Evolutionary conservation across 2,797 vertebrate genomes (phyloP).

Genomic region (Esox lucius): DNA sequence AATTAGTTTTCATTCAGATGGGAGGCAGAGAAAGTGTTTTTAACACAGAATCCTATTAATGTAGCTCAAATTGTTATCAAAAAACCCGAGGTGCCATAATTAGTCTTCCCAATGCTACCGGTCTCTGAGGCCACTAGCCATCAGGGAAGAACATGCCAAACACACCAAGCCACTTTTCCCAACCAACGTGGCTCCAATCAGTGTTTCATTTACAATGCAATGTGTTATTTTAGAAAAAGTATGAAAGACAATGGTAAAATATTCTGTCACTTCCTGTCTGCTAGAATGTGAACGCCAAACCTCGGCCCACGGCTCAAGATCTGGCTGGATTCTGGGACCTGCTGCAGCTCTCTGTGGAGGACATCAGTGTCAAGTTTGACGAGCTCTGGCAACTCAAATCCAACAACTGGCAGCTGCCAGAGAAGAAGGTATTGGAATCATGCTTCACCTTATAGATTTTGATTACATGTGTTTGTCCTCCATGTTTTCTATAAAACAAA

Average conservation of each 20-base stretch:
- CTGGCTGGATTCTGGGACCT: slow-evolving; percentile 99
- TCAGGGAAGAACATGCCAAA: no score
- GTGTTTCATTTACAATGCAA: not conserved
- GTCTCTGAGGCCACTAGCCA: no score
- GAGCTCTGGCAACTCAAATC: slow-evolving; percentile 97
- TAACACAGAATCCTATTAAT: no score
- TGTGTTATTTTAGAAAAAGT: not conserved
- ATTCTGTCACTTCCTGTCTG: slow-evolving; percentile 8
- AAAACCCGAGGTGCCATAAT: no score
- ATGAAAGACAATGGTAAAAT: not conserved
- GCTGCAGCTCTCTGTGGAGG: slow-evolving; percentile 96
- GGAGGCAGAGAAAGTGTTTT: no score
- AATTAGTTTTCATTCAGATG: no score
- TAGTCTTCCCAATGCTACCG: no score
- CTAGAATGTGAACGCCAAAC: slow-evolving; percentile 90
- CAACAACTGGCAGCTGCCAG: slow-evolving; percentile 91
- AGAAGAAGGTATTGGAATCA: slow-evolving; percentile 77
- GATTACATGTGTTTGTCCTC: not conserved
- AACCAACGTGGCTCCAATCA: no score
- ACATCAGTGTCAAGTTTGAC: slow-evolving; percentile 99
- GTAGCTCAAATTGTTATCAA: no score
- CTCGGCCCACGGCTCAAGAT: slow-evolving; percentile 94
- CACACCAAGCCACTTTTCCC: no score
- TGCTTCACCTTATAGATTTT: not conserved
- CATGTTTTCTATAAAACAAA: no score